Percentiles rank a stretch among this genome's conserved stretches.
Conservation (phyloP, 2,888 invertebrate genomes). For the Anagyrus pseudococci region DNA sequence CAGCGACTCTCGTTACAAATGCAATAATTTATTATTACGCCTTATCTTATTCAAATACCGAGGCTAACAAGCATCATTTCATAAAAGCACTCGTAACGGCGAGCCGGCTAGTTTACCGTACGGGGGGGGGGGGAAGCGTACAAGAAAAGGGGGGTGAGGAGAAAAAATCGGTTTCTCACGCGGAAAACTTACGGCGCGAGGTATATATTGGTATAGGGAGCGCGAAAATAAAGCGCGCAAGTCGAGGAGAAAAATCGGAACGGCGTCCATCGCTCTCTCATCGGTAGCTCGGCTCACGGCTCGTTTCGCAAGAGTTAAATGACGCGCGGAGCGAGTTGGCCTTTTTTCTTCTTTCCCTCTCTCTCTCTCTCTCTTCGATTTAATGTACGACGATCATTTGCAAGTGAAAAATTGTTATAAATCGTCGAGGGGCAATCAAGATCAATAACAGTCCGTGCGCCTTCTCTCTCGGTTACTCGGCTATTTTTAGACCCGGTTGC, state of each 20-base stretch:
- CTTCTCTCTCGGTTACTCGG: neutral
- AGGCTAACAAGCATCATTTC: no score
- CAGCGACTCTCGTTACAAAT: no score
- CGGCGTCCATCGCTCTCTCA: neutral
- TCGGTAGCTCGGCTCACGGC: neutral
- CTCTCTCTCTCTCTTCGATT: neutral
- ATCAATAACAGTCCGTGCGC: conserved; percentile 19
- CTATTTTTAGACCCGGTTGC: conserved; percentile 23
- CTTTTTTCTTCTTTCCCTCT: neutral
- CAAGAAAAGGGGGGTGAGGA: no score
- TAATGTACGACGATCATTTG: neutral
- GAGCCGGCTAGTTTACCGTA: no score
- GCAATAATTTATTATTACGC: no score
- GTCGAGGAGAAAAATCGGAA: no score
- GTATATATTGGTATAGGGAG: no score
- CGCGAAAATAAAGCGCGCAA: neutral
- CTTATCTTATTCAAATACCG: no score
- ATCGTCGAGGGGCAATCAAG: conserved; percentile 14
- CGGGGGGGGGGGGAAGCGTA: no score
- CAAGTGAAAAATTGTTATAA: conserved; percentile 27
- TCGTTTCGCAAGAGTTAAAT: conserved; percentile 1
- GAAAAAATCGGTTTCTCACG: no score
- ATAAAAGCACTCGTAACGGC: no score
- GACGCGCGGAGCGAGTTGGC: conserved; percentile 1
- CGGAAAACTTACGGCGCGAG: no score